Base-by-base conservation (phyloP, 2,888 invertebrate genomes). In the Epinotia nisella region DNA sequence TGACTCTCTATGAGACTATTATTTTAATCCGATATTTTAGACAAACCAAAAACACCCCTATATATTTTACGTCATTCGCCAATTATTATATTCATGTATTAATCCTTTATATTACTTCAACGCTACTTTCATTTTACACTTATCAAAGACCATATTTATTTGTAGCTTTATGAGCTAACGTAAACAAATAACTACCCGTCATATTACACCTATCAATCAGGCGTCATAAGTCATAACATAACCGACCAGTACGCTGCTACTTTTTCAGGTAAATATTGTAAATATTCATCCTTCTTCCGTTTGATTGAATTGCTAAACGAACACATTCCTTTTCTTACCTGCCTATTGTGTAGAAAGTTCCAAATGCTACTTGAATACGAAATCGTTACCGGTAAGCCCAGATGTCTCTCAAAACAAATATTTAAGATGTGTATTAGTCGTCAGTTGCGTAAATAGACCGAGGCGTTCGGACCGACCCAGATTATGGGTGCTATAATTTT, bases 371-470 rank as follows among this genome's bases (percentile, higher is more conserved):
- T 76, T 80, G 84, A 85, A 88, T 88, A 87, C 85, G 78, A 85
- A 90, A 86, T 86, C 76, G 70, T 69, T 61, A 85, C 80, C 81
- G 85, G 83, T 83, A 87, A 87, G 81, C 77, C 73, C 77, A 78
- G 81, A 83, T 81, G 81, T 83, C 79, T 66, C 66, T 68, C 39
- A 74, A 71, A 74, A 71, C 61, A 74, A 74, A 74, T 71, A 74
- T 74, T 60, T 74, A 70, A 74, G 69, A 70, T 70, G 74, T 75
- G 72, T 45, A 24, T 84, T 81, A 79, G 81, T 79, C 79, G 84
- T 81, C 79, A 73, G 73, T 85, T 83, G 75, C 82, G 80, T 78
- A 85, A 85, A 79, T 76, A 74, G 71, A 70, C 35, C 69, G 65
- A 74, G 74, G 76, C 74, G 73, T 77, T 65, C 21, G 53, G 24